Evolutionary conservation across 2,797 vertebrate genomes (phyloP).

Genomic region (Poecilia velifera): DNA sequence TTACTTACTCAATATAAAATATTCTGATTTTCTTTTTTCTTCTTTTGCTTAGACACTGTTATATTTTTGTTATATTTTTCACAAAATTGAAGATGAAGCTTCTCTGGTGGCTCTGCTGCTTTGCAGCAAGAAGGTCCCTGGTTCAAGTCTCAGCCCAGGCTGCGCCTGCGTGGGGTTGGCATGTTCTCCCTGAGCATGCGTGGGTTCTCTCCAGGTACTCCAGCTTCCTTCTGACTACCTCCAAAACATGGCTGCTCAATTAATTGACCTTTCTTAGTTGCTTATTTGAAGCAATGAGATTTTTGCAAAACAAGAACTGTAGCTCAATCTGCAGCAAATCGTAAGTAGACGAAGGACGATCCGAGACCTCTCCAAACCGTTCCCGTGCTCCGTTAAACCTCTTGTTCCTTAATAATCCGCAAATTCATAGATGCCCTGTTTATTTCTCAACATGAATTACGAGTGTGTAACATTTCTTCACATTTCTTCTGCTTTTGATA

Average conservation of each 20-base stretch:
- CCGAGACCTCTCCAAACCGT: not conserved
- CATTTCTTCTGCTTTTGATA: not conserved
- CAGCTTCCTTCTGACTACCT: too few species aligned
- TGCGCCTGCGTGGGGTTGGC: too few species aligned
- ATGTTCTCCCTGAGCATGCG: too few species aligned
- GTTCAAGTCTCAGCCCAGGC: too few species aligned
- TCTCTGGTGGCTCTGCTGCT: too few species aligned
- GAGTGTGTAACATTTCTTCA: not conserved
- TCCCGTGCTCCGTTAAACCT: not conserved
- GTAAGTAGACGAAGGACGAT: not conserved
- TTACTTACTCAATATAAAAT: not conserved
- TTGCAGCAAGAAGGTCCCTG: too few species aligned
- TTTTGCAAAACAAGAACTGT: not conserved
- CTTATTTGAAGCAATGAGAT: not conserved
- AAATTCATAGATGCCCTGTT: not conserved
- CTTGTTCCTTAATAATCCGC: not conserved
- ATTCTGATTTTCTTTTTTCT: not conserved
- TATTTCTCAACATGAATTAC: not conserved
- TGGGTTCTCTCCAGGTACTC: too few species aligned
- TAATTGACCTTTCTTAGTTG: too few species aligned
- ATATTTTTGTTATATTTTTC: not conserved
- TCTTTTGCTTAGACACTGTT: not conserved
- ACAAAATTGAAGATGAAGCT: not conserved
- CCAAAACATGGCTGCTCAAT: too few species aligned
- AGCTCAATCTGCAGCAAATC: not conserved